Conservation (phyloP, 2,888 invertebrate genomes). For the Leistus spinibarbis region DNA sequence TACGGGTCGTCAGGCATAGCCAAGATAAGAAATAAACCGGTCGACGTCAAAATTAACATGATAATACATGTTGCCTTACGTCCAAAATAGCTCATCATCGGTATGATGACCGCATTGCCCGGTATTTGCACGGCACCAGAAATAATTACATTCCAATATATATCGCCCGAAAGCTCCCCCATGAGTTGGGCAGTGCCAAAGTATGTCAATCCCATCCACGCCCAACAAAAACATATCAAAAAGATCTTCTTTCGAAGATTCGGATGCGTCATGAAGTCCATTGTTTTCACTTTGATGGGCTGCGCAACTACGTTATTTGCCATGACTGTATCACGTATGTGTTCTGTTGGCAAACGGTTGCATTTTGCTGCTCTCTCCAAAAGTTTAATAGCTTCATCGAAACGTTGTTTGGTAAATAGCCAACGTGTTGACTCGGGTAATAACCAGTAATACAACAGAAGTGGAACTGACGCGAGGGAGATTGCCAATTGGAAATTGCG, state of each 20-base stretch:
- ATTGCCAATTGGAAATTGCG: conserved; percentile 62
- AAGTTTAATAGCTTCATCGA: conserved; percentile 65
- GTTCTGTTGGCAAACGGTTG: conserved; percentile 52
- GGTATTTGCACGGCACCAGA: conserved; percentile 74
- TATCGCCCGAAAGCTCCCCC: conserved; percentile 77
- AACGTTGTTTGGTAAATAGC: conserved; percentile 71
- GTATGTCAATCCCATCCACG: conserved; percentile 84
- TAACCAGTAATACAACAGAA: conserved; percentile 69
- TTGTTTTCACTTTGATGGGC: conserved; percentile 50
- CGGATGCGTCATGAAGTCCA: conserved; percentile 72
- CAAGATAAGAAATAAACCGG: conserved; percentile 69
- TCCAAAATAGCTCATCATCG: conserved; percentile 64
- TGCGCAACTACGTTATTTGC: conserved; percentile 25
- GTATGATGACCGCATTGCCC: conserved; percentile 63
- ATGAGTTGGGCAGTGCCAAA: conserved; percentile 89
- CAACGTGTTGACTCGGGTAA: conserved; percentile 82
- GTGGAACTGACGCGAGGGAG: conserved; percentile 63
- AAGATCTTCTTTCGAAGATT: conserved; percentile 73
- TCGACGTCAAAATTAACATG: conserved; percentile 67
- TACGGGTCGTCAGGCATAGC: conserved; percentile 51
- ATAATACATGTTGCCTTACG: conserved; percentile 69
- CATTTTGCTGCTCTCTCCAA: conserved; percentile 67
- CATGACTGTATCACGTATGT: conserved; percentile 45
- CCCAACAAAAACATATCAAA: conserved; percentile 79
- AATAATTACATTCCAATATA: conserved; percentile 83